Conservation (phyloP, 2,888 invertebrate species). For the Alcis repandata region DNA sequence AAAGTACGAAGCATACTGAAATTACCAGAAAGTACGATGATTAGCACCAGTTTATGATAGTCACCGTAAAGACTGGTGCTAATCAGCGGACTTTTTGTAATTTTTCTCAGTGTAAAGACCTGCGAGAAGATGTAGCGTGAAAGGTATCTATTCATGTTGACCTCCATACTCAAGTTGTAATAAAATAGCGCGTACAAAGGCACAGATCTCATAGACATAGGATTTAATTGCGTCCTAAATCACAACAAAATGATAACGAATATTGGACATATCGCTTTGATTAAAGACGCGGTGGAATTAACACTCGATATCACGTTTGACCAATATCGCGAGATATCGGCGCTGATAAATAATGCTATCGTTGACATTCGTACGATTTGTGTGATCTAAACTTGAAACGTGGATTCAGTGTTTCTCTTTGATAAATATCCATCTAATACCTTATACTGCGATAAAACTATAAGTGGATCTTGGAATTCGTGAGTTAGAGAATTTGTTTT, state of each 20-base stretch:
- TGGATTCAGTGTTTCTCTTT: conserved; percentile 8
- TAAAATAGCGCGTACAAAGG: neutral
- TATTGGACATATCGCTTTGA: conserved; percentile 16
- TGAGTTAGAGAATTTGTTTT: too few relatives aligned
- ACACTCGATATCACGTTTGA: conserved; percentile 6
- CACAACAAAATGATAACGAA: conserved; percentile 18
- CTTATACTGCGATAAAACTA: conserved; percentile 4
- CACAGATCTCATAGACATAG: neutral
- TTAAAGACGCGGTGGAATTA: conserved; percentile 18
- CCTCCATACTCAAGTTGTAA: too few relatives aligned
- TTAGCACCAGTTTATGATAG: too few relatives aligned
- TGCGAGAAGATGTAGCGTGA: too few relatives aligned
- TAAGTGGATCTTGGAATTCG: neutral
- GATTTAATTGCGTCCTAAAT: conserved; percentile 14
- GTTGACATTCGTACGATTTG: conserved; percentile 24
- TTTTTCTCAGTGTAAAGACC: too few relatives aligned
- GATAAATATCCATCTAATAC: conserved; percentile 11
- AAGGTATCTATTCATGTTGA: too few relatives aligned
- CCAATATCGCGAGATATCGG: conserved; percentile 22
- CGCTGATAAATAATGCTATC: conserved; percentile 23
- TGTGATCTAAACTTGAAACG: conserved; percentile 31
- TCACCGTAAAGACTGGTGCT: too few relatives aligned
- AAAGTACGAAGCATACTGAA: too few relatives aligned
- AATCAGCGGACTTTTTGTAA: too few relatives aligned
- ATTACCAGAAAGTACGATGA: too few relatives aligned